Evolutionary conservation across 2,113 vertebrate species (phyloP), one percentile per base, ranked within the genome.

Genomic region (Tonatia bakeri): DNA sequence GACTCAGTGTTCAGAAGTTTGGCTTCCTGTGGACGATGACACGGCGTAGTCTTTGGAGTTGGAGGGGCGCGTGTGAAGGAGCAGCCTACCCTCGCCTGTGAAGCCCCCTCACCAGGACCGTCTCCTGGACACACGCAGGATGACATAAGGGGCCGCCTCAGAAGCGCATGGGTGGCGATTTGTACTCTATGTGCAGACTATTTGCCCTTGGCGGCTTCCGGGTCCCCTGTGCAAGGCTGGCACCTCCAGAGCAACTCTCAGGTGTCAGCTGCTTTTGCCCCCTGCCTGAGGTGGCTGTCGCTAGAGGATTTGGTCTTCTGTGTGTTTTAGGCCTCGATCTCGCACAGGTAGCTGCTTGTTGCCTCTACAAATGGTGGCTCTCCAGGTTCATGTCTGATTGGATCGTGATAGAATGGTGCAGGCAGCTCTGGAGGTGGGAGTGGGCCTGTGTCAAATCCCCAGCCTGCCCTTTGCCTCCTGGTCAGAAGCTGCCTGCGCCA

Each of bases 361-460:
- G 77, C 86, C 64, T 96, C n/a, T 95, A 94, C 82, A 89, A 86
- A 93, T 52, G 45, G 72, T n/a, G 22, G 33, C n/a, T 87, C 28
- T 82, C 87, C 59, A 81, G 87, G 52, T 77, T 94, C 77, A 26
- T 3, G 0, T 36, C 64, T 92, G 65, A 92, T 64, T 92, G 83
- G 92, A 77, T 96, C 50, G n/a, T 96, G 96, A 94, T 80, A 69
- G 86, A 97, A 88, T 11, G 81, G 65, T 59, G 12, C 38, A 72
- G 43, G 67, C 61, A 90, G 69, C 64, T 76, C 82, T 69, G 82
- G 73, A 75, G 77, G 43, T 76, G 90, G 72, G 54, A 26, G 38
- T 45, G 79, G 73, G 50, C 84, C 92, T 82, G 31, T 95, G 90
- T 88, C 93, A 76, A 3, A 52, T 65, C 67, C 72, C 82, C 33